Evolutionary conservation across 2,888 invertebrate genomes (phyloP).

Genomic region (Torymus auratus): DNA sequence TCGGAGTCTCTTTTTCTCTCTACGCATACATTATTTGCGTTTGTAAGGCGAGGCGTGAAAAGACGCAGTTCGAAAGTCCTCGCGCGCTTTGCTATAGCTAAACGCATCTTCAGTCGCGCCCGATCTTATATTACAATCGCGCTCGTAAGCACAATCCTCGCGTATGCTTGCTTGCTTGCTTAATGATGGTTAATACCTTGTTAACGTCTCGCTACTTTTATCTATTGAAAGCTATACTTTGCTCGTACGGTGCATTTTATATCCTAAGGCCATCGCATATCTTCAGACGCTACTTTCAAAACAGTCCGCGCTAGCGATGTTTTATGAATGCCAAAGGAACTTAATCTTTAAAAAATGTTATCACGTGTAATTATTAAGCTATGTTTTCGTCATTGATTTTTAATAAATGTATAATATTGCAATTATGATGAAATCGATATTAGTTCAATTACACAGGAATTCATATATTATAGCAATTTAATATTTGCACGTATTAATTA

Average conservation of each 20-base stretch:
- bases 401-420: too few species aligned
- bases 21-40: constrained; percentile 37
- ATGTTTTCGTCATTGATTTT: too few species aligned
- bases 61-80: constrained; percentile 4
- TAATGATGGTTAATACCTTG: constrained; percentile 5
- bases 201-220: neutral
- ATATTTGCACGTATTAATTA: too few species aligned
- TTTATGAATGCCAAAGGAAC: too few species aligned
- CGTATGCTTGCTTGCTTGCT: neutral
- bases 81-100: neutral
- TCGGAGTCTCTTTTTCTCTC: neutral
- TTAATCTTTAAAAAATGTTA: too few species aligned
- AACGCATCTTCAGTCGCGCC: constrained; percentile 4
- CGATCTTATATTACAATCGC: constrained; percentile 1
- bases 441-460: too few species aligned
- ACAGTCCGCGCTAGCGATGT: too few species aligned
- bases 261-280: neutral
- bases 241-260: neutral
- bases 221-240: too few species aligned
- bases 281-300: neutral
- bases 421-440: too few species aligned
- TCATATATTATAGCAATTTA: too few species aligned
- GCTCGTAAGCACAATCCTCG: neutral
- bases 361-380: too few species aligned
- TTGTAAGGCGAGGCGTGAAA: constrained; percentile 1